Conservation (phyloP, 2,113 vertebrate genomes). For the Rana temporaria region DNA sequence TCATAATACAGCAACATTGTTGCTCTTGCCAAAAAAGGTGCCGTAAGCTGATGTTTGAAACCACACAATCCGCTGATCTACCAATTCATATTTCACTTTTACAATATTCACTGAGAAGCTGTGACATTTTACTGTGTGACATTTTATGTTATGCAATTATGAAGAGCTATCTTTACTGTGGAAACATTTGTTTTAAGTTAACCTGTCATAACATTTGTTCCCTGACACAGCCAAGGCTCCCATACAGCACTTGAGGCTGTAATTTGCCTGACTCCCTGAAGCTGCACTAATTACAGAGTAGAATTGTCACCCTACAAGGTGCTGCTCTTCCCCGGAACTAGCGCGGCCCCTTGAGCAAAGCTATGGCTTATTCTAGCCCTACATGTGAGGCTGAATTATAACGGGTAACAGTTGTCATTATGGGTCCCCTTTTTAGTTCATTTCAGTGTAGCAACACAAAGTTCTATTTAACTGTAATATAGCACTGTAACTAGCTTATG, state of each 20-base stretch:
- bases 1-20: conserved; percentile 1
- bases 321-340: too few relatives aligned
- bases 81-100: not conserved
- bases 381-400: too few relatives aligned
- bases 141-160: conserved; percentile 4
- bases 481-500: conserved; percentile 6
- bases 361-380: too few relatives aligned
- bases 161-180: conserved; percentile 5
- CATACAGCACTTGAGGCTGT: too few relatives aligned
- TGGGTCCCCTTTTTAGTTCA: not conserved
- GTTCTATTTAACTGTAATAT: conserved; percentile 21
- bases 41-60: not conserved
- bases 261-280: too few relatives aligned
- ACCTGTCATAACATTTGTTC: too few relatives aligned
- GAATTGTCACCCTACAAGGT: too few relatives aligned
- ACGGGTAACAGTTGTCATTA: too few relatives aligned
- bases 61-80: not conserved
- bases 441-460: conserved; percentile 10
- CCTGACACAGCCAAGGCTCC: too few relatives aligned
- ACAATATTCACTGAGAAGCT: conserved; percentile 17
- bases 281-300: too few relatives aligned
- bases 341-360: too few relatives aligned
- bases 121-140: conserved; percentile 44
- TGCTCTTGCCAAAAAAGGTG: not conserved
- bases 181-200: conserved; percentile 9